A percentile compares a stretch with the other conserved stretches of the same genome.
phyloP scores from a whole-genome alignment of 2,113 vertebrate species.

The Fulica atra region DNA sequence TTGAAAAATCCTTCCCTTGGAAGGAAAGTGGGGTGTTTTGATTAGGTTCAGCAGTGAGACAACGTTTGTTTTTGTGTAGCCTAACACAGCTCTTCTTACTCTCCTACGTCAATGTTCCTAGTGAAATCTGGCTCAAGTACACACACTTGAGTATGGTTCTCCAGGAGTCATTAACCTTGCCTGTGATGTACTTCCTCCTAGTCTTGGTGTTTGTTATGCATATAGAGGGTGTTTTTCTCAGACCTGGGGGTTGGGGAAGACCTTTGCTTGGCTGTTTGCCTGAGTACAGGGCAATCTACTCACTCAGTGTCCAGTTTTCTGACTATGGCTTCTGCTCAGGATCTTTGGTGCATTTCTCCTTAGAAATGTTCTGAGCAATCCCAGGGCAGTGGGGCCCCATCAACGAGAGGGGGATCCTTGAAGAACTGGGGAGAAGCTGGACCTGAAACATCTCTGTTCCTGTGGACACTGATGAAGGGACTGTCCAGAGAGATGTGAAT shows the following conservation, averaged over 20 bases:
- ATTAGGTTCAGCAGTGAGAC: neutral
- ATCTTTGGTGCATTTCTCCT: neutral
- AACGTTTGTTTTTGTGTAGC: neutral
- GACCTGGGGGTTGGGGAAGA: neutral
- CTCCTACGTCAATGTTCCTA: neutral
- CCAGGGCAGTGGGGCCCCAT: neutral
- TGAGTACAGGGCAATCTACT: neutral
- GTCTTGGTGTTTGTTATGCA: neutral
- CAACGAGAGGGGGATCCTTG: neutral
- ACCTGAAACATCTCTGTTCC: neutral
- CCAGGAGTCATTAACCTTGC: neutral
- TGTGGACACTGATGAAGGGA: neutral
- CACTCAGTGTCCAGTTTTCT: neutral
- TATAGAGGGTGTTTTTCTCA: neutral
- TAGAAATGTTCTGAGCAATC: neutral
- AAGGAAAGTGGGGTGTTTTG: neutral
- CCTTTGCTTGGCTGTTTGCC: neutral
- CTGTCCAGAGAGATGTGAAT: neutral
- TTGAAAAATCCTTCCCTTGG: neutral
- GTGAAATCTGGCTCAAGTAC: neutral
- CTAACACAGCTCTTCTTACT: neutral
- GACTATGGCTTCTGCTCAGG: neutral
- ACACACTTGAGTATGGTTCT: neutral
- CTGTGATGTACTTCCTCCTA: neutral
- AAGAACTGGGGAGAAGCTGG: neutral